Evolutionary conservation across 53 echinoderm and acorn worm species (phyloP), one percentile per base, ranked within the genome.

Genomic region (Hippasteria phrygiana): DNA sequence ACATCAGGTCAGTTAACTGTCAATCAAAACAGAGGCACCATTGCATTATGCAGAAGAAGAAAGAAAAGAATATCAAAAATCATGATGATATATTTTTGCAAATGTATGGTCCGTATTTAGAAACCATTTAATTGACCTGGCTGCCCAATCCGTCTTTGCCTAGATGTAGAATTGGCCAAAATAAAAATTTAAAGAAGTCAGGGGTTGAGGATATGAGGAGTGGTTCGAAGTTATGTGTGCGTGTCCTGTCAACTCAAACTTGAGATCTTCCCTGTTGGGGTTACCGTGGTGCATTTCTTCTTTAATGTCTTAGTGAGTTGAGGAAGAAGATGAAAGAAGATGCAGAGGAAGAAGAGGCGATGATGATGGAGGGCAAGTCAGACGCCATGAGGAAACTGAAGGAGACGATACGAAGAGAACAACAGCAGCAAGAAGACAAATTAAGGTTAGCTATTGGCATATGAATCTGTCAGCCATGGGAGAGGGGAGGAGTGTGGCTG

Each of bases 301-400:
- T 63, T 18, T 69, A 43, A 7, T 42, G 7, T 63, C 22, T 28
- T 37, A 93, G 93, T 33, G 90, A 83, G 10, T 34, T 95, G 80
- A 88, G 96, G 59, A 91, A 90, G 80, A 70, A 84, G 42, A 93
- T 96, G 27, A 94, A 95, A 46, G 96, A 94, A 34, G 94, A 94
- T 32, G 85, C 93, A 3, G 96, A 96, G 42, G 96, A 96, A 41
- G 96, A 96, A 73, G 96, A 96, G 55, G 96, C 96, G 29, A 94
- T 91, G 92, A 51, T 96, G 90, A 94, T 94, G 94, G 96, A 96
- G 56, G 96, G 96, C 27, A 96, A 95, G 40, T 77, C 88, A 62
- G 96, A 96, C 71, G 95, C 94, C 56, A 88, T 96, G 90, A 89
- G 94, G 65, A 96, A 96, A 70, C 71, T 95, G 46, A 94, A 88